A percentile compares a stretch with the other conserved stretches of the same genome.
These are phyloP conservation scores for Bactericera cockerelli DNA, from an alignment of 1,140 invertebrate genomes.

Conservation along the genomic window DNA sequence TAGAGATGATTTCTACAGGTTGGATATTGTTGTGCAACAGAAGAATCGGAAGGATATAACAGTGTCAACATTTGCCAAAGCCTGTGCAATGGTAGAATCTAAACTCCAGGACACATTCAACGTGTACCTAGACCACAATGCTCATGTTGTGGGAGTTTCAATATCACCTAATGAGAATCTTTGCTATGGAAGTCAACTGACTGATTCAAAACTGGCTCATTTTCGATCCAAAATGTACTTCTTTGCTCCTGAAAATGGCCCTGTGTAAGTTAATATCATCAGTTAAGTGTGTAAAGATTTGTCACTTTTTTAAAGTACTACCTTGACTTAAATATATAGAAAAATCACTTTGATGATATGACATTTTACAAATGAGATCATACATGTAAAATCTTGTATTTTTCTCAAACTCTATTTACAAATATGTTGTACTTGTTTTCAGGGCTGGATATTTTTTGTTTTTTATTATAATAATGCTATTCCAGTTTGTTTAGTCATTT, in stretches of 20 bases:
- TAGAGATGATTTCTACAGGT: not conserved
- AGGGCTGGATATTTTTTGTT: too few species aligned
- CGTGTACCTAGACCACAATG: slow-evolving; percentile 33
- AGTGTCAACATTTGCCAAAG: not conserved
- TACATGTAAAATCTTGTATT: too few species aligned
- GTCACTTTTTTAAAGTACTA: slow-evolving; percentile 16
- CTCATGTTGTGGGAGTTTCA: slow-evolving; percentile 23
- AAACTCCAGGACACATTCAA: slow-evolving; percentile 32
- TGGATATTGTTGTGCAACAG: not conserved
- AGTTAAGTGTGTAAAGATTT: not conserved
- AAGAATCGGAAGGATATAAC: not conserved
- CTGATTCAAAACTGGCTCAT: not conserved
- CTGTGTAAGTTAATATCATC: not conserved
- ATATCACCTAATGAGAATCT: not conserved
- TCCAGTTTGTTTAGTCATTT: too few species aligned
- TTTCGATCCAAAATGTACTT: not conserved
- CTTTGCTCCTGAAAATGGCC: not conserved
- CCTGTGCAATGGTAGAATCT: slow-evolving; percentile 30
- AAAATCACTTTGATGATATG: too few species aligned
- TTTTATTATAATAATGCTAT: too few species aligned
- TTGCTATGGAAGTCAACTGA: not conserved
- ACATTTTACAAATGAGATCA: too few species aligned
- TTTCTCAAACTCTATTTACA: too few species aligned
- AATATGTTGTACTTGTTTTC: too few species aligned
- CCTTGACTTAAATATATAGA: too few species aligned